Evolutionary conservation across 2,797 vertebrate species (phyloP).

Genomic region (Micropoecilia bifurca): DNA sequence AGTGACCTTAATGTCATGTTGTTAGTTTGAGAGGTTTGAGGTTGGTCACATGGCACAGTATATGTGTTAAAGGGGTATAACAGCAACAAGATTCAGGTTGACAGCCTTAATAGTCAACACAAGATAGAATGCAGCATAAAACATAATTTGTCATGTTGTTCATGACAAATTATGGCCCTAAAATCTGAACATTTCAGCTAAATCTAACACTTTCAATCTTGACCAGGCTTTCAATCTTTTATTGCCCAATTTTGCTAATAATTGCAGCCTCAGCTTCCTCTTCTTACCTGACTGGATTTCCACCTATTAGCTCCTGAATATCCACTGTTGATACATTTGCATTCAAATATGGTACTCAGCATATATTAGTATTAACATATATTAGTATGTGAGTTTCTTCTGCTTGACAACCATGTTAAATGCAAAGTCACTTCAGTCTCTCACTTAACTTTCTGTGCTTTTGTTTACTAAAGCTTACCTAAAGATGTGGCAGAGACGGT

Average conservation of each 20-base stretch:
- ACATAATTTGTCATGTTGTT: background rate
- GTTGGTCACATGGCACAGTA: background rate
- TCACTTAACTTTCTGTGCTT: conserved; percentile 26
- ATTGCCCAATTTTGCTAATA: background rate
- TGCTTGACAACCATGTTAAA: background rate
- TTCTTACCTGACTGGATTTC: background rate
- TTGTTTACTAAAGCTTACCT: conserved; percentile 73
- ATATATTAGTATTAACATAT: background rate
- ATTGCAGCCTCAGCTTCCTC: background rate
- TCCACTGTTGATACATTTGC: background rate
- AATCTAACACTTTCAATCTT: background rate
- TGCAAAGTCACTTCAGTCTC: background rate
- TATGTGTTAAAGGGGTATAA: background rate
- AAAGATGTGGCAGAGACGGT: conserved; percentile 80
- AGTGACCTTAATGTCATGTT: background rate
- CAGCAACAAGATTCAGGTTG: background rate
- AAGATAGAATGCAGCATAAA: background rate
- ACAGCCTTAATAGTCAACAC: background rate
- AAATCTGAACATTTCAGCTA: background rate
- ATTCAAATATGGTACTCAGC: background rate
- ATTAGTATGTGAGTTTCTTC: background rate
- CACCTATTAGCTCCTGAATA: background rate
- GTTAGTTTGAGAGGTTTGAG: background rate
- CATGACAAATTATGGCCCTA: background rate
- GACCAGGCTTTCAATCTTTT: background rate